phyloP scores from a whole-genome alignment of 1,140 invertebrate genomes.

The Drosophila dunni region DNA sequence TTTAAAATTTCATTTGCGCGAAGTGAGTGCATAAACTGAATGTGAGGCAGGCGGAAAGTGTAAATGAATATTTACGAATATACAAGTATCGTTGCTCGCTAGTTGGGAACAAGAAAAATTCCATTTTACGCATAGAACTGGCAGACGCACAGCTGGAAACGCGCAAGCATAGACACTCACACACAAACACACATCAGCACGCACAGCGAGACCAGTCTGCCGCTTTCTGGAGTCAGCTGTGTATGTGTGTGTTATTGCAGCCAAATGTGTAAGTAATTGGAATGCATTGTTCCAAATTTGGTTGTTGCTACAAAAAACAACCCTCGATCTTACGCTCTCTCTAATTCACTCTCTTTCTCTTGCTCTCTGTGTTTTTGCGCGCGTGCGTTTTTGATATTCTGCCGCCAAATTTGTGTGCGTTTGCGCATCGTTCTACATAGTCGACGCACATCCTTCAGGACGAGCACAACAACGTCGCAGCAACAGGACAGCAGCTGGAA shows the following conservation, averaged over 20 bases:
- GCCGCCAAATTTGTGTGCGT: conserved; percentile 65
- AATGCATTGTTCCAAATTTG: conserved; percentile 40
- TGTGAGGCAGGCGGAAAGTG: conserved; percentile 8
- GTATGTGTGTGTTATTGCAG: conserved; percentile 8
- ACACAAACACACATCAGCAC: background rate
- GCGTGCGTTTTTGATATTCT: conserved; percentile 49
- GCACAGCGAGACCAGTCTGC: too few relatives aligned
- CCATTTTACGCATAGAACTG: conserved; percentile 15
- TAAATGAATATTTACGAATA: conserved; percentile 22
- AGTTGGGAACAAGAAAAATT: conserved; percentile 56
- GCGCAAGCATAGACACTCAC: background rate
- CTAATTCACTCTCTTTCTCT: background rate
- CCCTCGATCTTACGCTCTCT: conserved; percentile 30
- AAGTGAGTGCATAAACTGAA: conserved; percentile 27
- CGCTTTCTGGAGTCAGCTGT: background rate
- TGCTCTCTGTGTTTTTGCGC: conserved; percentile 51
- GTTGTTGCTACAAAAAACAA: conserved; percentile 50
- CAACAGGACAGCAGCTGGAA: conserved; percentile 18
- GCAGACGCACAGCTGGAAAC: conserved; percentile 6
- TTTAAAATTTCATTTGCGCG: conserved; percentile 44
- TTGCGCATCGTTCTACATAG: conserved; percentile 37
- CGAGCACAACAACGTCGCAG: conserved; percentile 14
- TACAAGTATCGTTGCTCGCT: conserved; percentile 14
- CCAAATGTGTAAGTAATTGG: conserved; percentile 64
- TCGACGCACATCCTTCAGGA: conserved; percentile 51